Evolutionary conservation across 2,113 vertebrate species (phyloP).

Genomic region (Gracilinanus agilis): DNA sequence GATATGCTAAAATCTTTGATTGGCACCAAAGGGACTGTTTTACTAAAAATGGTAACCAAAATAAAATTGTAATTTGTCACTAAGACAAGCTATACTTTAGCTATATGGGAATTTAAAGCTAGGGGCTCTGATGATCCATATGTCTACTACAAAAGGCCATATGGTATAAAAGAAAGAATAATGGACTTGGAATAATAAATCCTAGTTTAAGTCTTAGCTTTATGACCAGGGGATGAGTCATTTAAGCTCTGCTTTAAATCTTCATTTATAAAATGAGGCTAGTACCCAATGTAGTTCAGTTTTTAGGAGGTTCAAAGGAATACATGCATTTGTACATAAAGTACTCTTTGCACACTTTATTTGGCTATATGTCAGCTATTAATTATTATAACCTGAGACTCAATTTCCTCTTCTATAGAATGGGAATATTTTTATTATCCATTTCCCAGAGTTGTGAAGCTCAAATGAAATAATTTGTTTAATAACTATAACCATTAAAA

Average conservation of each 20-base stretch:
- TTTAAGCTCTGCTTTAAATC: neutral
- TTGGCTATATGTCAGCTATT: neutral
- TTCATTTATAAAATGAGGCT: neutral
- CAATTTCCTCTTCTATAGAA: neutral
- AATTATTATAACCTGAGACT: neutral
- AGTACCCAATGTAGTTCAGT: neutral
- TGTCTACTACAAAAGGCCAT: constrained; percentile 31
- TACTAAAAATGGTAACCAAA: constrained; percentile 44
- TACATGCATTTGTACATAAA: neutral
- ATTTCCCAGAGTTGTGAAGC: neutral
- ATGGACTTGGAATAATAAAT: neutral
- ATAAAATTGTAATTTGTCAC: constrained; percentile 8
- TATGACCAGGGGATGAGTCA: neutral
- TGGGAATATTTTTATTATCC: neutral
- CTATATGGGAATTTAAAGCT: constrained; percentile 31
- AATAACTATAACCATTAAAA: neutral
- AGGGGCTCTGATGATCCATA: neutral
- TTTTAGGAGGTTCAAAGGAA: neutral
- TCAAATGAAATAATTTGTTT: neutral
- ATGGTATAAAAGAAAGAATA: neutral
- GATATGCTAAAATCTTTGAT: neutral
- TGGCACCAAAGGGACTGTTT: neutral
- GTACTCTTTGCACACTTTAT: neutral
- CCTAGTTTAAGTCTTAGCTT: neutral
- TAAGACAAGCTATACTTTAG: constrained; percentile 21